These are phyloP conservation scores for Acipenser transmontanus DNA, from an alignment of 2,797 vertebrate genomes.

Conservation along the genomic window DNA sequence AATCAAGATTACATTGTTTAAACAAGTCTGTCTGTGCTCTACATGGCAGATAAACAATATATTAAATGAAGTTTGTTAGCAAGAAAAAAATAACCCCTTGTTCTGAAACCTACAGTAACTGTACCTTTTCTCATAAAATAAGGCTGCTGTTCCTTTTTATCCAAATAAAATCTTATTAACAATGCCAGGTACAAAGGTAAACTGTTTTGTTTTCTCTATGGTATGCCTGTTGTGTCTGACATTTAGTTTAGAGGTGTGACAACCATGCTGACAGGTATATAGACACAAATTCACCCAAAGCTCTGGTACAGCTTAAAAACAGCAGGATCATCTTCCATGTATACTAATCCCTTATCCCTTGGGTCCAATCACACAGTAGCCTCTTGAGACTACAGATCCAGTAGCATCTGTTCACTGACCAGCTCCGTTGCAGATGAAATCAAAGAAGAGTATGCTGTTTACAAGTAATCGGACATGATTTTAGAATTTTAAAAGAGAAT, in stretches of 20 bases:
- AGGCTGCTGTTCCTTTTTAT: not conserved
- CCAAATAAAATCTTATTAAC: too few relatives aligned
- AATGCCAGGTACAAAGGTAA: too few relatives aligned
- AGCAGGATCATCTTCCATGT: slow-evolving; percentile 61
- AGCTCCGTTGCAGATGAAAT: slow-evolving; percentile 42
- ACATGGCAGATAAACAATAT: not conserved
- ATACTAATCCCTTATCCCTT: slow-evolving; percentile 73
- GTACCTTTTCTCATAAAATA: not conserved
- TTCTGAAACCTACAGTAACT: not conserved
- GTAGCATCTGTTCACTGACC: slow-evolving; percentile 51
- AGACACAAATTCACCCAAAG: slow-evolving; percentile 22
- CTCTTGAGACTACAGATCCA: slow-evolving; percentile 42
- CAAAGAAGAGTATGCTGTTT: slow-evolving; percentile 58
- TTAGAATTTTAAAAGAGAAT: slow-evolving; percentile 4
- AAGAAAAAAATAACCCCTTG: too few relatives aligned
- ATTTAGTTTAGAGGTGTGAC: not conserved
- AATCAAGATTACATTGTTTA: not conserved
- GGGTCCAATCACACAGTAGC: slow-evolving; percentile 60
- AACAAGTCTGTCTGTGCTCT: not conserved
- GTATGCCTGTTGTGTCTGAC: not conserved
- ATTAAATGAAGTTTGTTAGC: not conserved
- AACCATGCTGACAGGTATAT: slow-evolving; percentile 2
- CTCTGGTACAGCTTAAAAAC: slow-evolving; percentile 42
- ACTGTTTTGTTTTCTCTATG: not conserved
- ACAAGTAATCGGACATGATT: slow-evolving; percentile 40